Base-by-base conservation (phyloP, 2,797 vertebrate species). In the Pseudomugil gertrudae region DNA sequence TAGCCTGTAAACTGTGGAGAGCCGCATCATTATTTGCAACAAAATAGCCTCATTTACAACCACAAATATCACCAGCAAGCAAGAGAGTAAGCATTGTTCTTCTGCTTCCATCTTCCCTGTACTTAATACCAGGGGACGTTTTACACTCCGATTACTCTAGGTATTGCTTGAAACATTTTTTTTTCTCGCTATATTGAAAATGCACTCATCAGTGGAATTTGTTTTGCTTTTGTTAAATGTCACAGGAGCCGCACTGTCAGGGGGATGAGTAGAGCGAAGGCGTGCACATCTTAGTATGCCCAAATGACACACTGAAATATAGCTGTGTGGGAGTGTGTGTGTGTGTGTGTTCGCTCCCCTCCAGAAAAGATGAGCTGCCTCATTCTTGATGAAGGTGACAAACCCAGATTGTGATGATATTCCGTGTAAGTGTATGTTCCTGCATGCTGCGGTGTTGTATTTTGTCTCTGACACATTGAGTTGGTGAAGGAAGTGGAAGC, bases 221-320 rank as follows among this genome's bases (percentile, higher is more conserved):
- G 72, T 86, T 89, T 87, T 80, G 74, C 80, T 80, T 78, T 45
- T 36, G 64, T 72, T 77, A 85, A 90, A 90, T 87, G 86, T 90
- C 86, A 87, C 51, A 69, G 57, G 70, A 85, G 71, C 9, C 61
- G 33, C 32, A 57, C 67, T 76, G 76, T 84, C 58, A 61, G 15
- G 57, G n/a, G 64, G 63, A 81, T 51, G 76, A 77, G 29, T 11
- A 19, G 52, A 11, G 76, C 6, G 13, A 27, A 73, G 77, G 83
- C 57, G 11, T 11, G 24, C 67, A 74, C 62, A 23, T 74, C 56
- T 80, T 38, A 21, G 21, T 53, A 56, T 50, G 66, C 43, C 54
- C 72, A 51, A 58, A 77, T 65, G 63, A 80, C 63, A 72, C 62
- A 55, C 33, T 47, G 47, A 70, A 68, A 74, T 69, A 74, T 45